These are phyloP conservation scores for Noturus placidus DNA, from an alignment of 2,113 vertebrate genomes.

Conservation along the genomic window DNA sequence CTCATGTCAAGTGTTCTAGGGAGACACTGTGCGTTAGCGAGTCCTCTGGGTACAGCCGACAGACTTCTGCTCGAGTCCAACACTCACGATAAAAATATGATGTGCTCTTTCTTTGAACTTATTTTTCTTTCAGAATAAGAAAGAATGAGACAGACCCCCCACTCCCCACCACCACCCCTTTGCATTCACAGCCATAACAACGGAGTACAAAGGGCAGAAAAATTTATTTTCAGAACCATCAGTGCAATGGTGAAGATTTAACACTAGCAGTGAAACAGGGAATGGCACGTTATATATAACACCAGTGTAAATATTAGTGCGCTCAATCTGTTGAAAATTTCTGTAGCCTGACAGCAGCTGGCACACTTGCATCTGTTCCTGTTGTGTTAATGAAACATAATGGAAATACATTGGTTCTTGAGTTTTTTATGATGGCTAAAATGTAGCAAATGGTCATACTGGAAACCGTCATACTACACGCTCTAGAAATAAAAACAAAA, in stretches of 20 bases:
- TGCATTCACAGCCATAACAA: neutral
- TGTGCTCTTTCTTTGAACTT: constrained; percentile 3
- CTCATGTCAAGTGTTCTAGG: constrained; percentile 69
- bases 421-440: neutral
- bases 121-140: neutral
- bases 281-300: neutral
- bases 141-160: too few species aligned
- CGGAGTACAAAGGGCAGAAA: neutral
- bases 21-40: constrained; percentile 64
- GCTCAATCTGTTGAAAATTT: neutral
- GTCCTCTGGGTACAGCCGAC: constrained; percentile 64
- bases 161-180: too few species aligned
- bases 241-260: neutral
- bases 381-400: neutral
- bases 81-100: constrained; percentile 64
- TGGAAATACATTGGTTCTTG: neutral
- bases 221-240: neutral
- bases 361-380: neutral
- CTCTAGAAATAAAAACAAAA: neutral
- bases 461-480: neutral
- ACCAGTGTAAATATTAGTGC: neutral
- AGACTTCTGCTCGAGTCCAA: constrained; percentile 69
- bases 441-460: too few species aligned
- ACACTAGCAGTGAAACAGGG: neutral
- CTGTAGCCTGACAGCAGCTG: neutral